Evolutionary conservation across 2,888 invertebrate genomes (phyloP).

Genomic region (Chironomus riparius): DNA sequence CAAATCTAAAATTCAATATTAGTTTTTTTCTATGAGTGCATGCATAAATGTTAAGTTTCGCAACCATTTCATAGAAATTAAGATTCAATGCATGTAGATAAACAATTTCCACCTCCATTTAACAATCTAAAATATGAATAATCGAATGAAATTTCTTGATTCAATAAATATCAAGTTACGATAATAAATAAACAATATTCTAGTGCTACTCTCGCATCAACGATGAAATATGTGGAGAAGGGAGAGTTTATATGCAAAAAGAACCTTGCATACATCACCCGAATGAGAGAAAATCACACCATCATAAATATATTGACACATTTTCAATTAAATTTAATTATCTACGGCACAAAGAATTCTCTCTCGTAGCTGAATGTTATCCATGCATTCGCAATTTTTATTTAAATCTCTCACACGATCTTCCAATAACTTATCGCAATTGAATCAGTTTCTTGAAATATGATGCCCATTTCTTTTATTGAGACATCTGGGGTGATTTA

Average conservation of each 20-base stretch:
- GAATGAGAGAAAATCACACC: constrained; percentile 5
- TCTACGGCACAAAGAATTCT: constrained; percentile 11
- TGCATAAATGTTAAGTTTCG: too few species aligned
- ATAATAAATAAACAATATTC: neutral
- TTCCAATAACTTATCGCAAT: constrained; percentile 25
- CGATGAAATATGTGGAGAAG: neutral
- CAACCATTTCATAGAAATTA: too few species aligned
- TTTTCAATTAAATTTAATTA: constrained; percentile 28
- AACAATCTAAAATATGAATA: too few species aligned
- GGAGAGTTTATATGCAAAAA: neutral
- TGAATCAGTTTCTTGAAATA: constrained; percentile 13
- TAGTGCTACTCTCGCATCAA: neutral
- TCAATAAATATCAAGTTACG: neutral
- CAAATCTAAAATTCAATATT: too few species aligned
- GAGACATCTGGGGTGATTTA: constrained; percentile 23
- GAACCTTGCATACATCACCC: neutral
- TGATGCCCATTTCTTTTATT: constrained; percentile 25
- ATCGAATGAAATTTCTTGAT: neutral
- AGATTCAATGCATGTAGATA: too few species aligned
- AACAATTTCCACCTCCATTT: too few species aligned
- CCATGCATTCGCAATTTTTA: constrained; percentile 4
- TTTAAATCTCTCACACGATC: constrained; percentile 25
- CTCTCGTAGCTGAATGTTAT: neutral
- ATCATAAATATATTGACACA: constrained; percentile 25
- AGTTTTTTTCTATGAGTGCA: too few species aligned